These are phyloP conservation scores for Silurus meridionalis DNA, from an alignment of 2,113 vertebrate species.

Conservation along the genomic window DNA sequence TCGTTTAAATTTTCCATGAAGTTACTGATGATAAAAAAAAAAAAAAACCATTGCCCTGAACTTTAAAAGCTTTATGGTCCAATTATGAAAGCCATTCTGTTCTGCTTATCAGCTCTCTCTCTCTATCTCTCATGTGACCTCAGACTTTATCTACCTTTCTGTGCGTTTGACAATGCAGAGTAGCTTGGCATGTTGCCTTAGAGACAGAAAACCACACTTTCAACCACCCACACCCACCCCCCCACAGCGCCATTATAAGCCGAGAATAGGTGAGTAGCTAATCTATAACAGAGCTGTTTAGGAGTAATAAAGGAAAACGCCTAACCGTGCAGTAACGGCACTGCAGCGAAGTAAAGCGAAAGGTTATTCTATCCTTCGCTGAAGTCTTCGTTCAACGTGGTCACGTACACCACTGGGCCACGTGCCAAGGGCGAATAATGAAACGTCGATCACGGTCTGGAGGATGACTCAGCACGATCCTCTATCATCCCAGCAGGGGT, in stretches of 20 bases:
- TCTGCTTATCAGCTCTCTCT: no score
- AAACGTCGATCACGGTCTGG: not conserved
- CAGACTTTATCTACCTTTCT: not conserved
- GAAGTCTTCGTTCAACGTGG: not conserved
- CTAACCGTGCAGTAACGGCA: not conserved
- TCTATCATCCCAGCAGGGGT: not conserved
- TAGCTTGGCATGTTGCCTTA: not conserved
- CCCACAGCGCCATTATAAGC: not conserved
- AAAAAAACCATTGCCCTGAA: not conserved
- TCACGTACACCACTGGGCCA: not conserved
- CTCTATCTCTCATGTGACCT: not conserved
- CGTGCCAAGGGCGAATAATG: not conserved
- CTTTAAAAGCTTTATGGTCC: not conserved
- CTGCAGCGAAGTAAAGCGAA: not conserved
- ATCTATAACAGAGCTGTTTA: not conserved
- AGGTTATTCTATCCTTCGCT: not conserved
- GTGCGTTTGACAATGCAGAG: no score
- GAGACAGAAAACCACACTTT: not conserved
- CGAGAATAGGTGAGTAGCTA: no score
- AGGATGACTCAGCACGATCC: conserved; percentile 11
- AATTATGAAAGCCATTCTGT: not conserved
- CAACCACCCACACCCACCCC: not conserved
- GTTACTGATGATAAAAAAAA: not conserved
- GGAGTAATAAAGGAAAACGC: no score
- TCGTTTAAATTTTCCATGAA: not conserved